Evolutionary conservation across 1,140 invertebrate genomes (phyloP), one percentile per base, ranked within the genome.

Genomic region (Magallana gigas): DNA sequence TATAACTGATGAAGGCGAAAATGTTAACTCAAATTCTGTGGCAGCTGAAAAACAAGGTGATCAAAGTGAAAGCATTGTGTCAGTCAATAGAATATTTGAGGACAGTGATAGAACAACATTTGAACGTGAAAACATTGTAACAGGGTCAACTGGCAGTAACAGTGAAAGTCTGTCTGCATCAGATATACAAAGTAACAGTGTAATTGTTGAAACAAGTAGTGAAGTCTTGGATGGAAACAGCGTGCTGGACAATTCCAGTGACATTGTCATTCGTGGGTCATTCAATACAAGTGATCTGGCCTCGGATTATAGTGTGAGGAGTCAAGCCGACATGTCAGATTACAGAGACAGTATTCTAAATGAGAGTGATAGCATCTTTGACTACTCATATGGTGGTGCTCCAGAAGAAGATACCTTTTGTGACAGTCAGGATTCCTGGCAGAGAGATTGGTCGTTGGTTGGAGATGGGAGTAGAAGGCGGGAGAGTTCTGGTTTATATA

Each of bases 301-400:
- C 11, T 76, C 68, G 9, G 23, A 76, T 76, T 76, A 29, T 8
- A 76, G 68, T 76, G 68, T 76, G 11, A 18, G 11, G 36, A 36
- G 68, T 76, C 68, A 7, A 29, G 68, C 68, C 11, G 23, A 76
- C 23, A 76, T 12, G 7, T 76, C 68, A 8, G 23, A 36, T 76
- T 76, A 76, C 23, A 76, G 23, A 76, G 68, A 76, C 23, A 76
- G 68, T 29, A 76, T 76, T 29, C 23, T 76, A 29, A 29, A 76
- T 76, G 68, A 76, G 8, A 76, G 68, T 76, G 68, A 76, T 5
- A 76, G 68, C 23, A 76, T 76, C 68, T 76, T 76, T 29, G 68
- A 76, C 68, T 29, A 18, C 0, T 29, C 11, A 0, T 76, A 76
- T 36, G 68, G 36, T 4, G 36, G 23, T 76, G 9, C 6, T 9